Evolutionary conservation across 2,797 vertebrate genomes (phyloP).

Genomic region (Dallia pectoralis): DNA sequence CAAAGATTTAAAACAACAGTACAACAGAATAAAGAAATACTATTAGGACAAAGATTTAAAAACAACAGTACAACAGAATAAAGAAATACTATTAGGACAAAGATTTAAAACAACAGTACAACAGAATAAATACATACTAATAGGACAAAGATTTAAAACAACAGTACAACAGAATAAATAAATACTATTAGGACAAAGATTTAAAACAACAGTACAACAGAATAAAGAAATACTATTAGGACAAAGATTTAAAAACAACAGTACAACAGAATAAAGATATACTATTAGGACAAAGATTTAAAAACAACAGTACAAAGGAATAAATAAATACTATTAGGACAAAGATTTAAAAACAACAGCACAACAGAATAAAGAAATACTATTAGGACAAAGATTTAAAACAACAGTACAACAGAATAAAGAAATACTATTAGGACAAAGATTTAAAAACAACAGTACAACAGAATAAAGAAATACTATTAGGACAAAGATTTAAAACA

Average conservation of each 20-base stretch:
- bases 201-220: slow-evolving; percentile 30
- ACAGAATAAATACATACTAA: slow-evolving; percentile 68
- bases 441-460: slow-evolving; percentile 33
- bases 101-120: slow-evolving; percentile 25
- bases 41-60: slow-evolving; percentile 37
- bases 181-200: slow-evolving; percentile 48
- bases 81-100: slow-evolving; percentile 62
- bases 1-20: slow-evolving; percentile 25
- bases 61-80: slow-evolving; percentile 44
- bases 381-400: slow-evolving; percentile 37
- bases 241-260: slow-evolving; percentile 33
- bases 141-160: slow-evolving; percentile 35
- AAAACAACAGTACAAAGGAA: slow-evolving; percentile 51
- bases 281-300: slow-evolving; percentile 42
- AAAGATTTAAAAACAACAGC: slow-evolving; percentile 33
- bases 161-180: slow-evolving; percentile 57
- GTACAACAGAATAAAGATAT: slow-evolving; percentile 65
- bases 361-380: slow-evolving; percentile 67
- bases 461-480: slow-evolving; percentile 69
- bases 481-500: slow-evolving; percentile 35
- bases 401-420: slow-evolving; percentile 42
- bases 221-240: slow-evolving; percentile 66
- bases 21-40: slow-evolving; percentile 67
- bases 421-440: slow-evolving; percentile 60
- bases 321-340: slow-evolving; percentile 63